These are phyloP conservation scores for Nemoura dubitans DNA, from an alignment of 2,888 invertebrate genomes.

Conservation along the genomic window DNA sequence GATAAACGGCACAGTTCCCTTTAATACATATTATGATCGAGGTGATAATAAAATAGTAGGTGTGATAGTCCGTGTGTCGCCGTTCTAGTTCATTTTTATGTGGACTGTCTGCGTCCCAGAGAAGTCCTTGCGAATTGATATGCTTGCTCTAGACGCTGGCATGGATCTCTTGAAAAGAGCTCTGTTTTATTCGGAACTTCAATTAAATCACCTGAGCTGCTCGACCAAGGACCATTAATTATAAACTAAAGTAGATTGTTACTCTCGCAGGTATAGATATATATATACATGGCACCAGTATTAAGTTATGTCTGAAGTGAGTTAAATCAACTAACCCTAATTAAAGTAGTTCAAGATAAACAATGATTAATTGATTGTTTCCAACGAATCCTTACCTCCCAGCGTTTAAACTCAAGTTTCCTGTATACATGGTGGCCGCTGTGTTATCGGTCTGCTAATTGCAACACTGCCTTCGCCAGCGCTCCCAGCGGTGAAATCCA, in stretches of 20 bases:
- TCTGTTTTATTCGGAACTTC: neutral
- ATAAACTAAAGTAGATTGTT: slow-evolving; percentile 17
- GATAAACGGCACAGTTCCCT: neutral
- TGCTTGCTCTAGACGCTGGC: neutral
- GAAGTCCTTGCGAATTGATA: no score
- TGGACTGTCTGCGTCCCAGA: no score
- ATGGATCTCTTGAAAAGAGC: neutral
- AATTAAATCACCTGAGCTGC: neutral
- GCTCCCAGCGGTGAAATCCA: slow-evolving; percentile 18
- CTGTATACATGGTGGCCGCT: neutral
- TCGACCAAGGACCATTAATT: slow-evolving; percentile 17
- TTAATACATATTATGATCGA: neutral
- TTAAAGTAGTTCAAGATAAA: slow-evolving; percentile 31
- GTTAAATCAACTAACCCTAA: slow-evolving; percentile 29
- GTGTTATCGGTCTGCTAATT: neutral
- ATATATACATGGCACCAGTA: slow-evolving; percentile 1
- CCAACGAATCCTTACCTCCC: slow-evolving; percentile 7
- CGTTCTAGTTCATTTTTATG: no score
- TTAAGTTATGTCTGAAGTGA: slow-evolving; percentile 30
- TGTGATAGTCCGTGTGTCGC: no score
- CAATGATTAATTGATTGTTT: slow-evolving; percentile 31
- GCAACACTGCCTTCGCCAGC: neutral
- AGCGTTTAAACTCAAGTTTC: neutral
- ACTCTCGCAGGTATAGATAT: neutral
- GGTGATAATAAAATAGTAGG: neutral